These are phyloP conservation scores for Nestor notabilis DNA, from an alignment of 2,113 vertebrate species.

Conservation along the genomic window DNA sequence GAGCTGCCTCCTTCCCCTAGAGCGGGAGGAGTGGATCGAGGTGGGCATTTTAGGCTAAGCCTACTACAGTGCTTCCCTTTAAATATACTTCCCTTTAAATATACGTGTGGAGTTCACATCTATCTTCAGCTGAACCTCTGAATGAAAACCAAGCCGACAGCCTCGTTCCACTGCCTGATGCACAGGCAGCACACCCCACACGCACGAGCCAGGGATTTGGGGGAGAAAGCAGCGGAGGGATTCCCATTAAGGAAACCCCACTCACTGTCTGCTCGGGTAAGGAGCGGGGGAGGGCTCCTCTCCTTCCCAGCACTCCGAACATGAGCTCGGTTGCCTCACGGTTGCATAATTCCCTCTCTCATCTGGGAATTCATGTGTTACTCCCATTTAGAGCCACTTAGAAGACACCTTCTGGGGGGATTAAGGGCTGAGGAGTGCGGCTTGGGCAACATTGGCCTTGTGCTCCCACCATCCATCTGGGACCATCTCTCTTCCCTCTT, in stretches of 20 bases:
- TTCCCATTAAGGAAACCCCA: neutral
- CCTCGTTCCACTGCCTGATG: neutral
- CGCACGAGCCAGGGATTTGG: neutral
- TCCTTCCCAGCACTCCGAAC: neutral
- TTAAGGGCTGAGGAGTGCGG: too few species aligned
- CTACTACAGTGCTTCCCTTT: neutral
- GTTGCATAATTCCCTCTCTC: neutral
- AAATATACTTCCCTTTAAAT: neutral
- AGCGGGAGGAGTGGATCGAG: neutral
- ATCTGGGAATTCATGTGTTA: neutral
- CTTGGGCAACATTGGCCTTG: accelerated
- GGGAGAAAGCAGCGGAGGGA: neutral
- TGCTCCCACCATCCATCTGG: accelerated
- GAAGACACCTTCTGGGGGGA: neutral
- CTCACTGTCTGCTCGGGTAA: neutral
- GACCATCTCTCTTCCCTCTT: neutral
- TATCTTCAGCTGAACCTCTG: slow-evolving; percentile 3
- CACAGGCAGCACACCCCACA: neutral
- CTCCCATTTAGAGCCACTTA: neutral
- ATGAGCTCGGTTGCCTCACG: neutral
- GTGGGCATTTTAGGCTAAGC: slow-evolving; percentile 15
- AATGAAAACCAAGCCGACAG: neutral
- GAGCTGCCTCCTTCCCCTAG: neutral
- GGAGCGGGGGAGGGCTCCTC: neutral
- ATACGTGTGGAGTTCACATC: neutral